Evolutionary conservation across 2,113 vertebrate genomes (phyloP), one percentile per base, ranked within the genome.

Genomic region (Dinomys branickii): DNA sequence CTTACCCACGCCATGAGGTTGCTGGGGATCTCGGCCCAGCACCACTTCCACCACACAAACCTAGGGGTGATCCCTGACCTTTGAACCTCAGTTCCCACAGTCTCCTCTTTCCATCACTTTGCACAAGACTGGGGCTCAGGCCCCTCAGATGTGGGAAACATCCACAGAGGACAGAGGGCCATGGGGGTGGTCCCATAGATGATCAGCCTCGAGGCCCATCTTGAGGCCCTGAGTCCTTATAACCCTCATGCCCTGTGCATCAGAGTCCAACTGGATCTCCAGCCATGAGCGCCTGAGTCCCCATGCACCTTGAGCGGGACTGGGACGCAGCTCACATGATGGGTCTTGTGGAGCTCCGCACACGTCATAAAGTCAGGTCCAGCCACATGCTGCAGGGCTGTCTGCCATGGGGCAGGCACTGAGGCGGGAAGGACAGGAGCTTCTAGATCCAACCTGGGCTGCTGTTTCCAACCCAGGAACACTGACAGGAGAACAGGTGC

Each of bases 361-460:
- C 56, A 88, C 95, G 85, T 97, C 98, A 92, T 96, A 97, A 98
- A 98, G 97, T 96, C 96, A 92, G 97, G 96, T 97, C 97, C 94
- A 22, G 20, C 67, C 28, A 26, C 16, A 0, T 3, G 97, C 82
- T 1, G 94, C 92, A 95, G 91, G 88, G 97, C 96, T 77, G 65
- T 93, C 41, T 58, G 54, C 98, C 97, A 96, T 95, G 95, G 96
- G 95, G 95, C 54, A 3, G 6, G 96, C 6, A 0, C 96, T 80
- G 95, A 94, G 97, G 95, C 80, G 19, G 2, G 85, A 84, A 91
- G 95, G 94, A 13, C 91, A 97, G 92, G 87, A 88, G 67, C 88
- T n/a, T 54, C 69, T 11, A 94, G 13, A n/a, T 88, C 89, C 63
- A 38, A 44, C 7, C 11, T 2, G 93, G 8, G 96, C 95, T 91